Evolutionary conservation across 1,140 invertebrate species (phyloP).

Genomic region (Calycopis cecrops): DNA sequence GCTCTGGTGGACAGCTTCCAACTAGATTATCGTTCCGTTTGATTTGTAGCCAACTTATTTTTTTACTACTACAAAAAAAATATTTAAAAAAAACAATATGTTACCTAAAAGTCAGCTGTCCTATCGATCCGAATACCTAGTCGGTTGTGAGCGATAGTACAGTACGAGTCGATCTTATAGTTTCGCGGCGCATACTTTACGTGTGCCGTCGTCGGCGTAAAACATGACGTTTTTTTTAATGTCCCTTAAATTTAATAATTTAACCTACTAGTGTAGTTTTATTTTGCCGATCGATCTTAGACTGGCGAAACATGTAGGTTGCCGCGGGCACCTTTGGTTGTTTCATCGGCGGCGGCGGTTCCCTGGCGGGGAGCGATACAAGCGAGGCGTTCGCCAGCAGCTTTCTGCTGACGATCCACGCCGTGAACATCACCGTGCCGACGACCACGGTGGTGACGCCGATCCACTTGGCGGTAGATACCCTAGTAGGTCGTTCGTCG

Average conservation of each 20-base stretch:
- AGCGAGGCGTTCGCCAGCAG: too few relatives aligned
- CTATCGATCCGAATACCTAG: background rate
- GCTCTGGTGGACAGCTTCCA: conserved; percentile 12
- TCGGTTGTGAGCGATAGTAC: too few relatives aligned
- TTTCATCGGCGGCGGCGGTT: background rate
- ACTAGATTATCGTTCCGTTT: conserved; percentile 6
- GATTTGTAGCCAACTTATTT: background rate
- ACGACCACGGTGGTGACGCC: background rate
- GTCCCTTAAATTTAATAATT: background rate
- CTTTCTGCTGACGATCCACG: conserved; percentile 9
- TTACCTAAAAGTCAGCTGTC: too few relatives aligned
- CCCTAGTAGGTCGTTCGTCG: background rate
- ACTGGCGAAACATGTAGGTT: background rate
- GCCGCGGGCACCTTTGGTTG: conserved; percentile 1
- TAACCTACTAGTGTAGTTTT: conserved; percentile 1
- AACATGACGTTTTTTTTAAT: background rate
- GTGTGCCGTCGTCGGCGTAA: background rate
- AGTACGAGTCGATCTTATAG: background rate
- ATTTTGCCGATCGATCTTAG: conserved; percentile 8
- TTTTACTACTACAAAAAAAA: too few relatives aligned
- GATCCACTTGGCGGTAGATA: too few relatives aligned
- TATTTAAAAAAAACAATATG: too few relatives aligned
- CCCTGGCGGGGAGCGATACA: too few relatives aligned
- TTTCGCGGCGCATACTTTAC: background rate
- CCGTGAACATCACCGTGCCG: background rate